A percentile compares a stretch with the other conserved stretches of the same genome.
Conservation (phyloP, 2,888 invertebrate species). For the Vannuccia rotundouncinata region DNA sequence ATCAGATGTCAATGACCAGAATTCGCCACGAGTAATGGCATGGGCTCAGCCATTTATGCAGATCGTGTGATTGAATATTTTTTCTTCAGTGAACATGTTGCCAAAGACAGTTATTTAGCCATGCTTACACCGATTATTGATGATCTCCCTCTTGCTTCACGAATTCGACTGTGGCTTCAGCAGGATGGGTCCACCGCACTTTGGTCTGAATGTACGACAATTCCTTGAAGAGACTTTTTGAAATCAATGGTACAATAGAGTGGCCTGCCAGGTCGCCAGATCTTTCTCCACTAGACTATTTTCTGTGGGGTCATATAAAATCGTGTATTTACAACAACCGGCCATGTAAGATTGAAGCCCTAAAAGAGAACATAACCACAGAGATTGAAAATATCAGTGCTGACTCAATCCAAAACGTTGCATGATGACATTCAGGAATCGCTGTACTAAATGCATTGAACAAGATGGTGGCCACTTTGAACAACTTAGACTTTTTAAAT, state of each 20-base stretch:
- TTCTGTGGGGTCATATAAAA: constrained; percentile 28
- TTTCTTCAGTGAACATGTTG: constrained; percentile 35
- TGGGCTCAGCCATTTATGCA: constrained; percentile 30
- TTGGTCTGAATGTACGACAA: constrained; percentile 27
- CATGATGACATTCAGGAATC: constrained; percentile 1
- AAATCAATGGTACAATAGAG: constrained; percentile 12
- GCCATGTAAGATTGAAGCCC: not conserved
- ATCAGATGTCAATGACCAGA: constrained; percentile 30
- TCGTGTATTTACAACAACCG: constrained; percentile 7
- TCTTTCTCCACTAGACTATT: constrained; percentile 15
- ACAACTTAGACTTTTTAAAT: too few relatives aligned
- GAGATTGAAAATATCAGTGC: not conserved
- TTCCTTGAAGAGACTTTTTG: not conserved
- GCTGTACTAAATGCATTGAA: constrained; percentile 13
- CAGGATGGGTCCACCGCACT: constrained; percentile 29
- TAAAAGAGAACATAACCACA: not conserved
- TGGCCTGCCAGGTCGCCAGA: constrained; percentile 27
- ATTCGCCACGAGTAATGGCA: constrained; percentile 11
- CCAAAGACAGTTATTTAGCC: constrained; percentile 17
- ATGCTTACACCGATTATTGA: not conserved
- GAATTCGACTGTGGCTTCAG: not conserved
- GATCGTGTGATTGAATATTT: constrained; percentile 34
- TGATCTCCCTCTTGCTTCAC: not conserved
- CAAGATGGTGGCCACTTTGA: constrained; percentile 5
- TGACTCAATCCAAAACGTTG: constrained; percentile 3